phyloP scores from a whole-genome alignment of 64 coral and sea anemone species.

The Dendrophyllia cribrosa region DNA sequence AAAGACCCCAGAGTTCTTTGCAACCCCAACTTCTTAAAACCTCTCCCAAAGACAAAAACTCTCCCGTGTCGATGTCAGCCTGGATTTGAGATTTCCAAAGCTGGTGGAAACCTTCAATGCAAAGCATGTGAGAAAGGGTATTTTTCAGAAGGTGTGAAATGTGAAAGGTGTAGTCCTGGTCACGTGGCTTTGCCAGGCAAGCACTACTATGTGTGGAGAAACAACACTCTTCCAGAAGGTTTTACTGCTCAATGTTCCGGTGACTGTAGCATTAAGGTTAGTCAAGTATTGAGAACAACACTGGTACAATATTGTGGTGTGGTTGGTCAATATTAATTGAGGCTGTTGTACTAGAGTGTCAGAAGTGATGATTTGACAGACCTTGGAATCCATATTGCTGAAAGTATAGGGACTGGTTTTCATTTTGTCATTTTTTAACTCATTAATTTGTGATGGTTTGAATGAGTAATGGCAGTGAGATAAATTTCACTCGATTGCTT shows the following conservation, averaged over 20 bases:
- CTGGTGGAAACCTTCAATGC: background rate
- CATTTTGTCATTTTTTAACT: too few species aligned
- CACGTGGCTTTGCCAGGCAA: slow-evolving; percentile 67
- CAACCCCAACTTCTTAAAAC: slow-evolving; percentile 2
- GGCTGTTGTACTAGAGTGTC: too few species aligned
- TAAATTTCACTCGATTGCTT: too few species aligned
- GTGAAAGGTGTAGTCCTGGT: slow-evolving; percentile 39
- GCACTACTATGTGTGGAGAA: slow-evolving; percentile 67
- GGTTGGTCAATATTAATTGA: too few species aligned
- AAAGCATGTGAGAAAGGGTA: background rate
- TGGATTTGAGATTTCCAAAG: slow-evolving; percentile 36
- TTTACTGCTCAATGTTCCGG: slow-evolving; percentile 61
- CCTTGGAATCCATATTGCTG: too few species aligned
- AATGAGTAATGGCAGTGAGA: too few species aligned
- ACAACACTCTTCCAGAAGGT: slow-evolving; percentile 47
- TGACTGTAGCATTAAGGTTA: slow-evolving; percentile 57
- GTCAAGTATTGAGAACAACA: background rate
- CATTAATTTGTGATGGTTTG: too few species aligned
- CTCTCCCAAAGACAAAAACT: background rate
- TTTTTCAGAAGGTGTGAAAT: slow-evolving; percentile 57
- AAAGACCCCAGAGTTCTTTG: slow-evolving; percentile 35
- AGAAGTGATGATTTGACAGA: too few species aligned
- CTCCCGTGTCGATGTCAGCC: slow-evolving; percentile 47
- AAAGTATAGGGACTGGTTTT: too few species aligned
- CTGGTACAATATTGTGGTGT: background rate